phyloP scores from a whole-genome alignment of 2,888 invertebrate species.

The Tachystola acroxantha region DNA sequence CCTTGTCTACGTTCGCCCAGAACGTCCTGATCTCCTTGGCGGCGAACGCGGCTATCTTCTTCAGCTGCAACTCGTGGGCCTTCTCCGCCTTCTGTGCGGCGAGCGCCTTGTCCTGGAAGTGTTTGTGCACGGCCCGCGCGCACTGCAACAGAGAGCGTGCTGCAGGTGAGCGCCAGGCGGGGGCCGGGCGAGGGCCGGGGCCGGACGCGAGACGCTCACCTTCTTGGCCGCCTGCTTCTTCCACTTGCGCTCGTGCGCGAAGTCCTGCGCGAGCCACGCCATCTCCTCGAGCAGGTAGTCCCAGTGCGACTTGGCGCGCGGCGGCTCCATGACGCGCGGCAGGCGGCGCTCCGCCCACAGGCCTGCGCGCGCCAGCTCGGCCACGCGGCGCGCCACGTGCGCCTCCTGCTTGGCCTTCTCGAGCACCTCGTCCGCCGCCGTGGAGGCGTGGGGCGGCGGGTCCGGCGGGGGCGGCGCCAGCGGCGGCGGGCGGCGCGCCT shows the following conservation, averaged over 20 bases:
- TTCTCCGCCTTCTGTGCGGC: slow-evolving; percentile 94
- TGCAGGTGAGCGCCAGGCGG: no score
- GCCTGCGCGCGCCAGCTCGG: slow-evolving; percentile 95
- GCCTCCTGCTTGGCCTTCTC: slow-evolving; percentile 85
- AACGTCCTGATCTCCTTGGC: slow-evolving; percentile 96
- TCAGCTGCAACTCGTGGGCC: slow-evolving; percentile 91
- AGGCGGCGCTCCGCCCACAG: slow-evolving; percentile 95
- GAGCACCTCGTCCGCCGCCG: slow-evolving; percentile 47
- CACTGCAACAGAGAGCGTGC: slow-evolving; percentile 69
- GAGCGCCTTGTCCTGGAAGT: slow-evolving; percentile 93
- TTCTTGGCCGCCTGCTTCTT: slow-evolving; percentile 97
- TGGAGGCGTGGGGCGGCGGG: slow-evolving; percentile 15
- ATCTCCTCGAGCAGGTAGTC: slow-evolving; percentile 99
- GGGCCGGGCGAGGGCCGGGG: not conserved
- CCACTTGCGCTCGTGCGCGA: slow-evolving; percentile 98
- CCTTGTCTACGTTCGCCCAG: slow-evolving; percentile 98
- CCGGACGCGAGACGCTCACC: slow-evolving; percentile 41
- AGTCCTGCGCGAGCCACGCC: slow-evolving; percentile 98
- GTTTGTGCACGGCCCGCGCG: slow-evolving; percentile 93
- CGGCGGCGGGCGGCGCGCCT: slow-evolving; percentile 85
- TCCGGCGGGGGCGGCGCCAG: slow-evolving; percentile 71
- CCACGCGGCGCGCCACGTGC: slow-evolving; percentile 93
- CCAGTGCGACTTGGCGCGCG: slow-evolving; percentile 96
- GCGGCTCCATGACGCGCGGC: slow-evolving; percentile 94
- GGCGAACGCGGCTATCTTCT: slow-evolving; percentile 91